Base-by-base conservation (phyloP, 2,888 invertebrate species). In the Seladonia tumulorum region DNA sequence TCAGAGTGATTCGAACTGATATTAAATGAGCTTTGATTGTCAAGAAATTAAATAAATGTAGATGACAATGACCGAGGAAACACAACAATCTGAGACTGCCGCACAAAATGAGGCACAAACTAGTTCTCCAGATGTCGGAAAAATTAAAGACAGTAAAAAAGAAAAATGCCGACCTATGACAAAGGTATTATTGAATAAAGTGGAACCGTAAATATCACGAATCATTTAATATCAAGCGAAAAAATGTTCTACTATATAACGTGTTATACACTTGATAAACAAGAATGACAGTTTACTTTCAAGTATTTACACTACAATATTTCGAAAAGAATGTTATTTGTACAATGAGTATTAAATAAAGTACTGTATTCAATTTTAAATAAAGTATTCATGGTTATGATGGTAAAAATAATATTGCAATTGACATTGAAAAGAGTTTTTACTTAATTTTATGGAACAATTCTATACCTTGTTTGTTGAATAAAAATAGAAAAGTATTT, bases 121-220 rank as follows among this genome's bases (percentile, higher is more conserved):
- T 57, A 92, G 83, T 82, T 90, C 90, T 83, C 89, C 91, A 71
- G 94, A 94, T 87, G 95, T 95, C 93, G 93, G 94, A 79, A 96
- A 96, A 94, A 95, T 93, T 91, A 96, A 96, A 93, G 96, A 96
- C 90, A 96, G 95, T 79, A 95, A 95, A 90, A 97, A 97, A 93
- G 96, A 96, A 90, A 97, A 96, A 95, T 96, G 96, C 90, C 97
- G 96, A 93, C 97, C 97, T 84, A 95, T 96, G 94, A 97, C 97
- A 70, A 97, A 97, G 96, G 97, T 97, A 89, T 86, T 82, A 66
- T 76, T 72, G 29, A 68, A 71, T 71, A 76, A 72, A 78, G 53
- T 79, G 25, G 82, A 47, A 39, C 68, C 29, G n/a, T 42, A 72
- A 83, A 81, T 85, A 74, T 81, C 25, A 45, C 5, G 2, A 77